Conservation (phyloP, 1,140 invertebrate genomes). For the Lepidurus packardi region DNA sequence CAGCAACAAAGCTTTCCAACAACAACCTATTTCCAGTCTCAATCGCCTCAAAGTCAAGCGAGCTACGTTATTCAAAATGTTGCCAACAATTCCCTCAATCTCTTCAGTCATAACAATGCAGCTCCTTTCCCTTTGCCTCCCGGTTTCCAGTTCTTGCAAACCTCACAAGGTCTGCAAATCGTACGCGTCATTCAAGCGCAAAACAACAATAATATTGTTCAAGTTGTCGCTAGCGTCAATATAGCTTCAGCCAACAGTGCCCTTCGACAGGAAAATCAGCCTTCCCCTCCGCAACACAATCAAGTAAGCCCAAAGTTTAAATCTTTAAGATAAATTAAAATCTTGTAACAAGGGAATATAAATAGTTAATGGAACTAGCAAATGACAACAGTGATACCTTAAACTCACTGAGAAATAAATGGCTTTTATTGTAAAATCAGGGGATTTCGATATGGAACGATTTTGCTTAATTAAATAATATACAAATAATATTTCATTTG, state of each 20-base stretch:
- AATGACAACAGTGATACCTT: no score
- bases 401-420: no score
- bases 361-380: no score
- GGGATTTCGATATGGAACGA: no score
- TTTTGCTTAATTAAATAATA: no score
- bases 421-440: no score
- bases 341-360: no score
- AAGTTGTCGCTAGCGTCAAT: background rate
- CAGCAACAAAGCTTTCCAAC: background rate
- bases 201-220: background rate
- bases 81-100: background rate
- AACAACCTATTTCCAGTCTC: background rate
- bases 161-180: conserved; percentile 1
- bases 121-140: conserved; percentile 4
- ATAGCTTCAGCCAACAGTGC: background rate
- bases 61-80: background rate
- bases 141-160: background rate
- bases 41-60: background rate
- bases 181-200: background rate
- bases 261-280: background rate
- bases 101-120: background rate
- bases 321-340: no score
- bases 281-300: background rate
- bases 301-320: background rate
- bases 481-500: no score